Evolutionary conservation across 2,888 invertebrate species (phyloP).

Genomic region (Melolontha melolontha): DNA sequence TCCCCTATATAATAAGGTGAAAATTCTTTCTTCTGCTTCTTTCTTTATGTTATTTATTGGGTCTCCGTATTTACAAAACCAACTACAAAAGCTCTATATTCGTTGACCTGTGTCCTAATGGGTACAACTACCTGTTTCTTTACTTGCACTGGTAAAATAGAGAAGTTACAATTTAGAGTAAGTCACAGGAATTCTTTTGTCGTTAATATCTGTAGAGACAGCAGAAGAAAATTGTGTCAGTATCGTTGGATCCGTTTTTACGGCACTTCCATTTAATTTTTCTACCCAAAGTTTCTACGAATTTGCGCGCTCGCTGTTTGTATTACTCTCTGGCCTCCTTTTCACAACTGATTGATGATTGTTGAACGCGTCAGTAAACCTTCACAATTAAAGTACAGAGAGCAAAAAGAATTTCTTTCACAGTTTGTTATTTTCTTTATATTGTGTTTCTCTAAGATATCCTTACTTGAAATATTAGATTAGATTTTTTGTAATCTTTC

Average conservation of each 20-base stretch:
- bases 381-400: constrained; percentile 20
- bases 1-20: no score
- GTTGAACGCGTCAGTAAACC: constrained; percentile 23
- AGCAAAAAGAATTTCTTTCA: constrained; percentile 8
- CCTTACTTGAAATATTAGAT: constrained; percentile 23
- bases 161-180: constrained; percentile 25
- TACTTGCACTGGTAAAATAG: constrained; percentile 22
- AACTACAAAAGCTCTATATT: constrained; percentile 1
- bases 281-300: constrained; percentile 21
- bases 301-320: neutral
- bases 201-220: constrained; percentile 13
- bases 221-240: constrained; percentile 29
- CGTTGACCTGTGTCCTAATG: constrained; percentile 14
- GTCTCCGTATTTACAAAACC: neutral
- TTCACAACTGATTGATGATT: constrained; percentile 30
- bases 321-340: constrained; percentile 24
- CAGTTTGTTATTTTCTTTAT: constrained; percentile 7
- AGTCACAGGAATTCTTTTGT: constrained; percentile 32
- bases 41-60: constrained; percentile 12
- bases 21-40: no score
- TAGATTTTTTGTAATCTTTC: constrained; percentile 6
- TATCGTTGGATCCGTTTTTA: constrained; percentile 35
- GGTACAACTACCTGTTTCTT: constrained; percentile 38
- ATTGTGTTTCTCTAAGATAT: constrained; percentile 19
- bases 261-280: constrained; percentile 30